Conservation (phyloP, 2,888 invertebrate genomes). For the Synanthedon myopaeformis region DNA sequence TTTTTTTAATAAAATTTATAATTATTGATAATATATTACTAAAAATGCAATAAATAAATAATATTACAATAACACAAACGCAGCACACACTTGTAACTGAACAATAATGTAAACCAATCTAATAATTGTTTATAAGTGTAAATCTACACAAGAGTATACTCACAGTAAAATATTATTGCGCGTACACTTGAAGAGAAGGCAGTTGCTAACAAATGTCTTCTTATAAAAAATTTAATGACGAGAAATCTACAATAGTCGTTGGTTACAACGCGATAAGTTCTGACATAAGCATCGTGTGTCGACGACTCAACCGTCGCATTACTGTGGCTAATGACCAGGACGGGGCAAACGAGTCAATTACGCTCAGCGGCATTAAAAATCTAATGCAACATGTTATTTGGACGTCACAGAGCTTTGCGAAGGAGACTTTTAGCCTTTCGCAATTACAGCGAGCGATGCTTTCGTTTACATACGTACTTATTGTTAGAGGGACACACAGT, state of each 20-base stretch:
- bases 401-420: conserved; percentile 1
- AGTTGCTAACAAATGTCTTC: conserved; percentile 5
- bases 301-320: conserved; percentile 3
- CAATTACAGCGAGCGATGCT: conserved; percentile 17
- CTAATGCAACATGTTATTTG: conserved; percentile 7
- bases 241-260: too few species aligned
- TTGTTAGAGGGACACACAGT: too few species aligned
- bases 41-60: too few species aligned
- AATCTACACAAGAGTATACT: too few species aligned
- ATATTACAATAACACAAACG: too few species aligned
- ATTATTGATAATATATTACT: too few species aligned
- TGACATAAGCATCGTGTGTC: conserved; percentile 1
- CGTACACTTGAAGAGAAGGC: conserved; percentile 9
- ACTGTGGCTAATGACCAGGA: conserved; percentile 12
- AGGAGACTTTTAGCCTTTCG: neutral
- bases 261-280: neutral
- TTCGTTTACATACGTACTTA: conserved; percentile 19
- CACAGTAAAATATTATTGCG: too few species aligned
- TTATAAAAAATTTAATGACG: neutral
- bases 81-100: too few species aligned
- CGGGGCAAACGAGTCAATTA: conserved; percentile 11
- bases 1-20: too few species aligned
- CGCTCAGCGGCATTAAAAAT: conserved; percentile 4
- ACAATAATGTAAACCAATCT: too few species aligned
- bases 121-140: too few species aligned